Evolutionary conservation across 2,113 vertebrate species (phyloP), one percentile per base, ranked within the genome.

Genomic region (Daubentonia madagascariensis): DNA sequence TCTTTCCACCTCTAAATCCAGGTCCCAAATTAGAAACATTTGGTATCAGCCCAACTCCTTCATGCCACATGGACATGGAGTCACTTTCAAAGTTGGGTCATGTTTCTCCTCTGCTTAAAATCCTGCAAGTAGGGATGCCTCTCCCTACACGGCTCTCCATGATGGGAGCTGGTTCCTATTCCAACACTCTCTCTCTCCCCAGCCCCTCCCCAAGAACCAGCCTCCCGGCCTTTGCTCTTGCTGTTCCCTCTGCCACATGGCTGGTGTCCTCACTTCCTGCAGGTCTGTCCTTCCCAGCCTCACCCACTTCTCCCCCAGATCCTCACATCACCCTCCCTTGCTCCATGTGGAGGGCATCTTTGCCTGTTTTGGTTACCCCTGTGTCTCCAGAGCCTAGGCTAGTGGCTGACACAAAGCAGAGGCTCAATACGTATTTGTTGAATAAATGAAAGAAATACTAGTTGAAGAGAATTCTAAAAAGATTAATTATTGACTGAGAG

Each of bases 31-130:
- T 72, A 73, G 37, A 91, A 59, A 85, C 30, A 65, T 54, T 78
- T 85, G 43, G 18, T 35, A 32, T 37, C 40, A 85, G 68, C 13
- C 22, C 54, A 72, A 30, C 28, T 92, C 18, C 11, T 16, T 73
- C 16, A 9, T 23, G n/a, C 54, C 52, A 43, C 23, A 10, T 11
- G 28, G 50, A 80, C 8, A 30, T 4, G 2, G 7, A 54, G 35
- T 83, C 79, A 59, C 28, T 91, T 90, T 97, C 35, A 79, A 68
- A 94, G 45, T 20, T 61, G 79, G 50, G 22, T 79, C 61, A 22
- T 61, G 16, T 81, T 14, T 13, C 22, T 86, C 3, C 25, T 83
- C n/a, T 95, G 40, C 5, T n/a, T 63, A 37, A 84, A 61, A 92
- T 52, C 37, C 43, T 40, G 9, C 7, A 20, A 67, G 18, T 11